Percentiles rank a stretch among this genome's conserved stretches.
These are phyloP conservation scores for Cryptocephalus moraei DNA, from an alignment of 2,888 invertebrate genomes.

Conservation along the genomic window DNA sequence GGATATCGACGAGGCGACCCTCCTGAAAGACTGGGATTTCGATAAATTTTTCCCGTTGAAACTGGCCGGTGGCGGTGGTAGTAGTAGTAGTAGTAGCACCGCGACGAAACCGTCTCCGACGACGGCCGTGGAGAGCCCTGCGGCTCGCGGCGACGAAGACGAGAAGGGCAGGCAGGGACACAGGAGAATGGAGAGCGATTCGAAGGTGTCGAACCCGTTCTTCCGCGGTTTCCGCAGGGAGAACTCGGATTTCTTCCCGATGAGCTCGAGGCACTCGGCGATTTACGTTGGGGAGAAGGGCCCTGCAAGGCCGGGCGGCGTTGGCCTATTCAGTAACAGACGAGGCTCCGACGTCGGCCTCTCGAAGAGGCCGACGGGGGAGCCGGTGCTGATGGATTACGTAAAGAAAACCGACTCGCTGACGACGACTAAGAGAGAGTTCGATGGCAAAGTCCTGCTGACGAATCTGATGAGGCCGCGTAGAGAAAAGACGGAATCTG, in stretches of 20 bases:
- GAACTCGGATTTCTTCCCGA: constrained; percentile 74
- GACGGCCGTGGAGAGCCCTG: constrained; percentile 30
- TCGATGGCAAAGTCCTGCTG: constrained; percentile 16
- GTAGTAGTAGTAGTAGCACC: neutral
- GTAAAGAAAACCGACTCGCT: constrained; percentile 45
- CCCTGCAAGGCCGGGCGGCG: constrained; percentile 51
- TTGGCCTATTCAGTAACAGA: constrained; percentile 54
- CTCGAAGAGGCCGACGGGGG: constrained; percentile 47
- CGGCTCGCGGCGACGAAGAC: constrained; percentile 26
- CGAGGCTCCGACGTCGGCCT: constrained; percentile 46
- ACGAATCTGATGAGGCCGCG: constrained; percentile 52
- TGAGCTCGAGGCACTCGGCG: constrained; percentile 68
- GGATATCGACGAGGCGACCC: constrained; percentile 61
- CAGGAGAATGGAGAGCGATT: constrained; percentile 65
- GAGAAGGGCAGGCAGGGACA: constrained; percentile 38
- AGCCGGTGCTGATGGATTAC: constrained; percentile 63
- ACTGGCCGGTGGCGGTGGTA: no score
- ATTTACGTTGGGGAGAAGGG: constrained; percentile 43
- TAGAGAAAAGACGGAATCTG: constrained; percentile 82
- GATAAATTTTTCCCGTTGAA: constrained; percentile 64
- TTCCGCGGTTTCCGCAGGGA: constrained; percentile 72
- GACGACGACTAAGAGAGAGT: constrained; percentile 28
- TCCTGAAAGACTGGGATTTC: constrained; percentile 81
- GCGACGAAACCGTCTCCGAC: neutral
- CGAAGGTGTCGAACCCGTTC: constrained; percentile 58